Conservation (phyloP, 2,113 vertebrate species). For the Amblyornis subalaris region DNA sequence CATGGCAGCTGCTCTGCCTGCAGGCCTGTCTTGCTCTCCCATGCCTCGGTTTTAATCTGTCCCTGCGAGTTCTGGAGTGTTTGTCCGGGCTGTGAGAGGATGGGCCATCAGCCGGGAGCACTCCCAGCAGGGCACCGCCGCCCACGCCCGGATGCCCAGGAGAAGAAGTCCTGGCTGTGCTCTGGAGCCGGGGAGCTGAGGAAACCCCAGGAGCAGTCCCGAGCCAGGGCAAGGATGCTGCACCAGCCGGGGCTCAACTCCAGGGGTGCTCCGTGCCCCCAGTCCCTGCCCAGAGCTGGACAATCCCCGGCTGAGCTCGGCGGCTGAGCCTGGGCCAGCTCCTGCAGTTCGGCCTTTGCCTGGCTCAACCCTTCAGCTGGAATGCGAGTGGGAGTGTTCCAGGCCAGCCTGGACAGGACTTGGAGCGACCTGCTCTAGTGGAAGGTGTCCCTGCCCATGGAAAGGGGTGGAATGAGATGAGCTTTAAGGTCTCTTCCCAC, state of each 20-base stretch:
- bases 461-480: neutral
- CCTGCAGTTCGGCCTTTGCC: too few species aligned
- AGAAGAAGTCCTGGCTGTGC: fast-evolving
- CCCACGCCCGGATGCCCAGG: fast-evolving
- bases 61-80: fast-evolving
- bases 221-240: neutral
- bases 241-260: fast-evolving
- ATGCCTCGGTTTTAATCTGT: fast-evolving
- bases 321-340: fast-evolving
- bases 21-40: neutral
- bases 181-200: fast-evolving
- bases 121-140: neutral
- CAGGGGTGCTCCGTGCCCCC: fast-evolving
- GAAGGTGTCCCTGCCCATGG: neutral
- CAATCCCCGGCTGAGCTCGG: fast-evolving
- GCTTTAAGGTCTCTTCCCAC: neutral
- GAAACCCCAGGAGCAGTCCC: neutral
- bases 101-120: fast-evolving
- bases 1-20: neutral
- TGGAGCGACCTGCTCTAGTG: neutral
- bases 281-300: fast-evolving
- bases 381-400: fast-evolving
- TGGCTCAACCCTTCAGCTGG: neutral
- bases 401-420: neutral
- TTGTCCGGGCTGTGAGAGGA: neutral